phyloP scores from a whole-genome alignment of 2,113 vertebrate genomes.

The Calidris pygmaea region DNA sequence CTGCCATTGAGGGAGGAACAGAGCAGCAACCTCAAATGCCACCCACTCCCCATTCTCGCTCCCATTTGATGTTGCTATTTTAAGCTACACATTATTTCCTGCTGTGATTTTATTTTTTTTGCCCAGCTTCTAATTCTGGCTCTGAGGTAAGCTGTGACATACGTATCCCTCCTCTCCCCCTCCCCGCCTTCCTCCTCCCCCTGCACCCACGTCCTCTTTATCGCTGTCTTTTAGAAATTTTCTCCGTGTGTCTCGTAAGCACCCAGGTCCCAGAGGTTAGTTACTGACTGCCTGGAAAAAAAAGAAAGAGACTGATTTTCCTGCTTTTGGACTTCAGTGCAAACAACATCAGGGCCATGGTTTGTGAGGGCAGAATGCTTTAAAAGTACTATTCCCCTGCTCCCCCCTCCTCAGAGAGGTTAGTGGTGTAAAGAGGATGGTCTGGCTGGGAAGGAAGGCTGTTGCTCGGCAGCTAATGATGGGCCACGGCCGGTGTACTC shows the following conservation, averaged over 20 bases:
- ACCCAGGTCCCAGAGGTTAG: not conserved
- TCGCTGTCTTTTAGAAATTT: not conserved
- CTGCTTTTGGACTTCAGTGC: not conserved
- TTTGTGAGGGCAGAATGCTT: not conserved
- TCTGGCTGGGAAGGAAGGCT: not conserved
- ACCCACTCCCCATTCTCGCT: constrained; percentile 75
- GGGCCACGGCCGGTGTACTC: rapidly evolving
- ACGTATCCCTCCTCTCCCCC: constrained; percentile 67
- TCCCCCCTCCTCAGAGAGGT: not conserved
- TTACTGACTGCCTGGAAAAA: not conserved
- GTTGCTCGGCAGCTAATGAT: not conserved
- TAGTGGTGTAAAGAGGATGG: rapidly evolving
- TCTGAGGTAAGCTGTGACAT: constrained; percentile 85
- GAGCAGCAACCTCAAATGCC: constrained; percentile 73
- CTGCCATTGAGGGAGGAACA: constrained; percentile 71
- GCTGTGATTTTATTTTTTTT: constrained; percentile 80
- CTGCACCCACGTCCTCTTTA: constrained; percentile 48
- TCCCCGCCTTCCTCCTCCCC: constrained; percentile 29
- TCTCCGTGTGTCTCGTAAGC: not conserved
- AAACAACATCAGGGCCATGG: not conserved
- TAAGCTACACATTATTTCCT: constrained; percentile 80
- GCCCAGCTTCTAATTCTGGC: constrained; percentile 79
- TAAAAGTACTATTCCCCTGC: not conserved
- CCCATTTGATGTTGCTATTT: constrained; percentile 78
- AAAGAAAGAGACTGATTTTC: not conserved